phyloP scores from a whole-genome alignment of 53 echinoderm and acorn worm genomes.

The Henricia sp. region DNA sequence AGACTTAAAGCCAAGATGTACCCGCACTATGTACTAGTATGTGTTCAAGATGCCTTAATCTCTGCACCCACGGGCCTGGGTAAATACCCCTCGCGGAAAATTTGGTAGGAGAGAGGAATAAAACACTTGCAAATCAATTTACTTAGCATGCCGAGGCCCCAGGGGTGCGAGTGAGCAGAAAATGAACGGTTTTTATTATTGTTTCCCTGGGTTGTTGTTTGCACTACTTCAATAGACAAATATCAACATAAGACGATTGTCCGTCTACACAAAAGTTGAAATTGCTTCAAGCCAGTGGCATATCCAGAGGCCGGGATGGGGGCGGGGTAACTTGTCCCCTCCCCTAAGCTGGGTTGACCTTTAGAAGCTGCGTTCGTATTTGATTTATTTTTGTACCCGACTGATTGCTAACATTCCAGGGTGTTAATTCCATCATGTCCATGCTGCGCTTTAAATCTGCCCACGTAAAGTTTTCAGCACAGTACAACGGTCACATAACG shows the following conservation, averaged over 20 bases:
- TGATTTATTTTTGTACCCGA: no score
- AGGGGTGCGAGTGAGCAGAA: neutral
- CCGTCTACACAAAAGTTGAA: no score
- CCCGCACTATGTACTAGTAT: neutral
- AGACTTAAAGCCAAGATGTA: neutral
- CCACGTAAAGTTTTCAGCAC: no score
- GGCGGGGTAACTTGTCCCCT: no score
- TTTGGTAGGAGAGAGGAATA: neutral
- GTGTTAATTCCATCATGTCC: no score
- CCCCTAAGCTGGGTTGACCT: no score
- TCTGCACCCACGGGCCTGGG: neutral
- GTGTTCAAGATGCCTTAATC: neutral
- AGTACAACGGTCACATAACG: no score
- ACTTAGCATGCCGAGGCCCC: neutral
- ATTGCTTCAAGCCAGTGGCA: no score
- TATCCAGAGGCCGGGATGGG: no score
- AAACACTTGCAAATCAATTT: neutral
- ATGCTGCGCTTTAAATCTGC: no score
- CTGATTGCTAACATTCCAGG: no score
- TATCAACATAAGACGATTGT: neutral
- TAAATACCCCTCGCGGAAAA: neutral
- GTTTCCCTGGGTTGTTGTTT: neutral
- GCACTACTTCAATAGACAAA: slow-evolving; percentile 25
- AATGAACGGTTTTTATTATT: neutral
- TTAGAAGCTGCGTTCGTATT: no score